phyloP scores from a whole-genome alignment of 2,113 vertebrate species.

The Geococcyx californianus region DNA sequence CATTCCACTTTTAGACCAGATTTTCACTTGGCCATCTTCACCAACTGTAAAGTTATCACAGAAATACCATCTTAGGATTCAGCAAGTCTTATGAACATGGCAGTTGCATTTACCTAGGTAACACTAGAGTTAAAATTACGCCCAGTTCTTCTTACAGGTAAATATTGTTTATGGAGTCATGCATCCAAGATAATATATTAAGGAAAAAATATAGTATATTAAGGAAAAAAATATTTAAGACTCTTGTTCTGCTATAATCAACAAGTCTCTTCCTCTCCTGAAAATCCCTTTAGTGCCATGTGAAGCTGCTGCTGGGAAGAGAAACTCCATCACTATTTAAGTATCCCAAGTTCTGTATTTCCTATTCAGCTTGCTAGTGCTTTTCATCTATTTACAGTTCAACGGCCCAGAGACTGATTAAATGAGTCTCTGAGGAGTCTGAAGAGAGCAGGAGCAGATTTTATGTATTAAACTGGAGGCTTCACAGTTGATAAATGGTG shows the following conservation, averaged over 20 bases:
- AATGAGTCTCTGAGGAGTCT: background rate
- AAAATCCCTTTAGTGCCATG: background rate
- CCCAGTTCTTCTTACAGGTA: background rate
- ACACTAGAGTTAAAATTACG: background rate
- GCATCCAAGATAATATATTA: background rate
- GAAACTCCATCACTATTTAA: background rate
- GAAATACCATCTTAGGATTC: background rate
- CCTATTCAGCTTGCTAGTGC: background rate
- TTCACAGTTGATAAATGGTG: background rate
- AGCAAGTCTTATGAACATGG: background rate
- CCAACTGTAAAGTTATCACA: slow-evolving; percentile 80
- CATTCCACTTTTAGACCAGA: slow-evolving; percentile 99
- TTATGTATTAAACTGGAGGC: background rate
- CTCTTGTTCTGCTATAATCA: background rate
- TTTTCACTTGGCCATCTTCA: slow-evolving; percentile 98
- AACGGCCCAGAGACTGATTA: background rate
- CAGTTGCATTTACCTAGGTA: background rate
- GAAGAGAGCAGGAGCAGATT: background rate
- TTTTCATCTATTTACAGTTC: background rate
- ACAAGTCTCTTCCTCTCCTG: background rate
- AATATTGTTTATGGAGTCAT: background rate
- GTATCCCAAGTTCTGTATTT: background rate
- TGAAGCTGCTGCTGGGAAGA: background rate
- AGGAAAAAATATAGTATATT: background rate
- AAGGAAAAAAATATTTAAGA: background rate